These are phyloP conservation scores for Nephotettix cincticeps DNA, from an alignment of 1,140 invertebrate species.

Conservation along the genomic window DNA sequence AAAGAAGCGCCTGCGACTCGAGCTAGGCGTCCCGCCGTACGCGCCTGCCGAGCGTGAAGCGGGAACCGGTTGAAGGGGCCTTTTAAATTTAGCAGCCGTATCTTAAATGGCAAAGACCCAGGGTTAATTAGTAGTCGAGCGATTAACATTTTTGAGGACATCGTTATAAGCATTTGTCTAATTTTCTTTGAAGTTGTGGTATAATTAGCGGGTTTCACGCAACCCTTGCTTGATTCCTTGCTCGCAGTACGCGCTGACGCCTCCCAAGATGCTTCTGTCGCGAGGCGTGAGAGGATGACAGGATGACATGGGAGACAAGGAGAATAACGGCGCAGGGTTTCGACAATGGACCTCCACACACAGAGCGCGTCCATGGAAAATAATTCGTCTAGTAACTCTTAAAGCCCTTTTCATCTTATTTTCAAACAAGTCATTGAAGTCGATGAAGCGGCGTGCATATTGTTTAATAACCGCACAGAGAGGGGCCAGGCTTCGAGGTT, in stretches of 20 bases:
- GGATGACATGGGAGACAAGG: too few relatives aligned
- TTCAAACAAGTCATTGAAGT: too few relatives aligned
- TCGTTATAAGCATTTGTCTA: conserved; percentile 19
- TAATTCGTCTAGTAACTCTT: too few relatives aligned
- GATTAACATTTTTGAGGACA: conserved; percentile 23
- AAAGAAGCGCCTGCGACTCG: conserved; percentile 11
- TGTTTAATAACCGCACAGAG: too few relatives aligned
- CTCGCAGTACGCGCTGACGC: not conserved
- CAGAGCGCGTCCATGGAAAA: too few relatives aligned
- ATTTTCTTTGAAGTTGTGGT: conserved; percentile 16
- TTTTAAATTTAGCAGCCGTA: conserved; percentile 7
- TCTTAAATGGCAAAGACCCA: conserved; percentile 16
- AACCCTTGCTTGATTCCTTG: not conserved
- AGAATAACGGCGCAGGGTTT: too few relatives aligned
- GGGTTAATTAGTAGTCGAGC: conserved; percentile 21
- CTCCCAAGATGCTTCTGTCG: not conserved
- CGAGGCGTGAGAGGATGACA: too few relatives aligned
- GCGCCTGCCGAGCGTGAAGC: not conserved
- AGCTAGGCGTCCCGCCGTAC: not conserved
- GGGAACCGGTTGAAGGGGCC: conserved; percentile 5
- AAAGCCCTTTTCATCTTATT: too few relatives aligned
- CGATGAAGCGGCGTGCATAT: too few relatives aligned
- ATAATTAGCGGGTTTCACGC: too few relatives aligned
- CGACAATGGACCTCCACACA: too few relatives aligned
- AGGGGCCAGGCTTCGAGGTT: too few relatives aligned